Conservation (phyloP, 2,797 vertebrate species). For the Tachyglossus aculeatus region DNA sequence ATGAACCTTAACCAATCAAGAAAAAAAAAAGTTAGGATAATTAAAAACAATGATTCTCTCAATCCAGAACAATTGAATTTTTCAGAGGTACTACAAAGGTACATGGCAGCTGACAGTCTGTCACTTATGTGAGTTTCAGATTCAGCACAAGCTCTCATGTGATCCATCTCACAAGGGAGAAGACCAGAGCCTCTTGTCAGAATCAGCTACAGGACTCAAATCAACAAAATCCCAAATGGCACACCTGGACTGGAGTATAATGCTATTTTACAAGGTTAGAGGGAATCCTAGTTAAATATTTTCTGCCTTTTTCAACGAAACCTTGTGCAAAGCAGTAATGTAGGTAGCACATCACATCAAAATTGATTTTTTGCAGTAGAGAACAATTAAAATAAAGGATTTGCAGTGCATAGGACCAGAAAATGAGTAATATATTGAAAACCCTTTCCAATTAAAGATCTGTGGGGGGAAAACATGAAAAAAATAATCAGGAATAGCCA, state of each 20-base stretch:
- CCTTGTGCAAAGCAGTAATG: not conserved
- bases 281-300: not conserved
- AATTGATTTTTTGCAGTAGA: not conserved
- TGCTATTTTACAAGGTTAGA: not conserved
- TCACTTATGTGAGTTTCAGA: not conserved
- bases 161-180: not conserved
- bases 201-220: not conserved
- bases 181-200: not conserved
- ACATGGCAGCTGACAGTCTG: not conserved
- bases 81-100: not conserved
- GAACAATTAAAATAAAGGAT: rapidly evolving
- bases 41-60: not conserved
- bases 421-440: not conserved
- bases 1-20: not conserved
- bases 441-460: not conserved
- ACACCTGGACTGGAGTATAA: not conserved
- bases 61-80: not conserved
- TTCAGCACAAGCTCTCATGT: not conserved
- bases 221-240: not conserved
- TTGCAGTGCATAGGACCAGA: not conserved
- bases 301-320: not conserved
- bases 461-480: not conserved
- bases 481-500: not conserved
- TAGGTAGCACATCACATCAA: not conserved
- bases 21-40: not conserved